Conservation (phyloP, 2,888 invertebrate genomes). For the Neoascia interrupta region DNA sequence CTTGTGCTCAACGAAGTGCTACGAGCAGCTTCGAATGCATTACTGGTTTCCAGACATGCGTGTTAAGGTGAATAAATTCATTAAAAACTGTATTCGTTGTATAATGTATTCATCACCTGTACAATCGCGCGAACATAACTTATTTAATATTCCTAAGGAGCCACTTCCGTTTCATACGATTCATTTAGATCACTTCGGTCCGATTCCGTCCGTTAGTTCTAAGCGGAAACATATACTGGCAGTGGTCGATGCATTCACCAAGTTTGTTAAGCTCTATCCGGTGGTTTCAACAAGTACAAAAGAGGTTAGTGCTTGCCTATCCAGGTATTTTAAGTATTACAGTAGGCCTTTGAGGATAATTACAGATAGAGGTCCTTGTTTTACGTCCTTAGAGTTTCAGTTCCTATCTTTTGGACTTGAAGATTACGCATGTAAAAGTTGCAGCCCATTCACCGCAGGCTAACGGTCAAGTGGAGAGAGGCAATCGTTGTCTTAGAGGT, state of each 20-base stretch:
- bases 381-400: too few species aligned
- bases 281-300: too few species aligned
- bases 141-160: slow-evolving; percentile 14
- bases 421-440: too few species aligned
- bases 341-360: too few species aligned
- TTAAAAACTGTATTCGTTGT: slow-evolving; percentile 23
- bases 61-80: slow-evolving; percentile 15
- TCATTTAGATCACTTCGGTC: slow-evolving; percentile 18
- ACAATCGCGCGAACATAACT: neutral
- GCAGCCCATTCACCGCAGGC: too few species aligned
- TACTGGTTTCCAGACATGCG: slow-evolving; percentile 3
- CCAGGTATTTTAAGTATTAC: too few species aligned
- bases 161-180: slow-evolving; percentile 47
- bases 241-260: too few species aligned
- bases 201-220: slow-evolving; percentile 1
- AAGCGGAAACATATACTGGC: slow-evolving; percentile 15
- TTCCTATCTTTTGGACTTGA: too few species aligned
- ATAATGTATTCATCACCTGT: slow-evolving; percentile 20
- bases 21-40: neutral
- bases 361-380: too few species aligned
- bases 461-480: neutral
- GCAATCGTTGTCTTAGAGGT: slow-evolving; percentile 19
- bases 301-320: too few species aligned
- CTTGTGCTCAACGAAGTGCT: neutral
- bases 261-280: too few species aligned